Evolutionary conservation across 2,113 vertebrate genomes (phyloP).

Genomic region (Leptodactylus fuscus): DNA sequence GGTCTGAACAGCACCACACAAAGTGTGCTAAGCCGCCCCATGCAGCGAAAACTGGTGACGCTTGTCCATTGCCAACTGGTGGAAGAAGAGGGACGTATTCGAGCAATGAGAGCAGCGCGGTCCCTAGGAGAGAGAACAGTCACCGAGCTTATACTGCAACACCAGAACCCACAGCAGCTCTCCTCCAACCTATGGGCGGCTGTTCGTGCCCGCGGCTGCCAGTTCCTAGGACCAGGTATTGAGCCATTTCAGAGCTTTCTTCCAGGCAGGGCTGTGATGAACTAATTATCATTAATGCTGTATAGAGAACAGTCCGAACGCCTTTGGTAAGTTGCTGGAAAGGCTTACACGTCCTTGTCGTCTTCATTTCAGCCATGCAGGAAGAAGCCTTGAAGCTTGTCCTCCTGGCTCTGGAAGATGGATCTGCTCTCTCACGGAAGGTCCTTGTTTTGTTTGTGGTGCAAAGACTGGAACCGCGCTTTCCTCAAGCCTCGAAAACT

Average conservation of each 20-base stretch:
- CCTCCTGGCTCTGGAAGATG: slow-evolving; percentile 93
- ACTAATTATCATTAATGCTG: no score
- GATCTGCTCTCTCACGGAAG: slow-evolving; percentile 94
- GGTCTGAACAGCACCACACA: slow-evolving; percentile 93
- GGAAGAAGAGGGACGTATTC: slow-evolving; percentile 94
- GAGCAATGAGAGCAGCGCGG: slow-evolving; percentile 95
- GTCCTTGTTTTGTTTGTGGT: slow-evolving; percentile 98
- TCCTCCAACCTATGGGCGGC: slow-evolving; percentile 99
- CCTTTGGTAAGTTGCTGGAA: no score
- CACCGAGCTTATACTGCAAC: slow-evolving; percentile 97
- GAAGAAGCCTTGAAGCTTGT: slow-evolving; percentile 97
- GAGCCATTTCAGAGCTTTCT: no score
- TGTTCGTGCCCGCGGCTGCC: slow-evolving; percentile 94
- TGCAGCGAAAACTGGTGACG: slow-evolving; percentile 98
- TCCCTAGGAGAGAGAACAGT: slow-evolving; percentile 95
- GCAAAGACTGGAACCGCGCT: slow-evolving; percentile 94
- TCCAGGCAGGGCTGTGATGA: no score
- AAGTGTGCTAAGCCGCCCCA: slow-evolving; percentile 95
- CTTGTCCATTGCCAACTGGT: slow-evolving; percentile 97
- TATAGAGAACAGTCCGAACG: no score
- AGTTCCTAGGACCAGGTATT: slow-evolving; percentile 97
- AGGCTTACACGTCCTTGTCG: no score
- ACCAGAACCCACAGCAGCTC: slow-evolving; percentile 97
- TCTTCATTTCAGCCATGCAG: slow-evolving; percentile 87
- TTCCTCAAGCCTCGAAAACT: slow-evolving; percentile 97